Conservation (phyloP, 2,888 invertebrate genomes). For the Drosophila imparisetae region DNA sequence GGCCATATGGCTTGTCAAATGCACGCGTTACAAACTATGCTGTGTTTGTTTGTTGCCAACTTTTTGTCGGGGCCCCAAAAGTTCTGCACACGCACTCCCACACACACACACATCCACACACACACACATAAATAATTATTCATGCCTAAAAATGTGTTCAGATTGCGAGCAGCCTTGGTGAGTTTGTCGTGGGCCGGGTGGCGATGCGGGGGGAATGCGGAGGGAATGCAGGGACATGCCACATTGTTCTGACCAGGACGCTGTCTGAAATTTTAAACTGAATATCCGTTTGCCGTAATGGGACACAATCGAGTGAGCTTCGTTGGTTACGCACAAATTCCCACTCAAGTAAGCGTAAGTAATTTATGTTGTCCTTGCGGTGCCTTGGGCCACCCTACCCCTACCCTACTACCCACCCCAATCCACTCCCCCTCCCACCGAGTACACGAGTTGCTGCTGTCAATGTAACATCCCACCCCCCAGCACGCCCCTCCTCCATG, state of each 20-base stretch:
- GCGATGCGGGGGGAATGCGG: background rate
- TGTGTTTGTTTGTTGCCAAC: conserved; percentile 47
- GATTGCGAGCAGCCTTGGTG: conserved; percentile 6
- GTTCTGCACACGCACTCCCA: conserved; percentile 19
- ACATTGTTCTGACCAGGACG: conserved; percentile 54
- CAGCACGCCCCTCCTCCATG: background rate
- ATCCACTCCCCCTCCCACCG: conserved; percentile 2
- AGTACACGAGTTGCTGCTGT: conserved; percentile 30
- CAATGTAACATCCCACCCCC: conserved; percentile 20
- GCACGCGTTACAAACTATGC: conserved; percentile 52
- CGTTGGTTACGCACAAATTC: conserved; percentile 82
- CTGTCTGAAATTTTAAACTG: conserved; percentile 74
- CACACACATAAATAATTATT: conserved; percentile 79
- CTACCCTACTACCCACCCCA: background rate
- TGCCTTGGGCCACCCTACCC: conserved; percentile 49
- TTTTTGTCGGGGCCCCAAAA: conserved; percentile 27
- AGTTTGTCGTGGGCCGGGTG: background rate
- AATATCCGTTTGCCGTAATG: conserved; percentile 78
- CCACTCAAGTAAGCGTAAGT: conserved; percentile 82
- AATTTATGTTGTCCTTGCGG: conserved; percentile 81
- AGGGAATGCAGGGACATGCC: conserved; percentile 1
- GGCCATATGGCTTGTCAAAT: conserved; percentile 51
- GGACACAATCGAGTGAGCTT: conserved; percentile 79
- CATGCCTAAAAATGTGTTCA: conserved; percentile 73
- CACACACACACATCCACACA: conserved; percentile 3